These are phyloP conservation scores for Nannoperca obscura DNA, from an alignment of 2,797 vertebrate species.

Conservation along the genomic window DNA sequence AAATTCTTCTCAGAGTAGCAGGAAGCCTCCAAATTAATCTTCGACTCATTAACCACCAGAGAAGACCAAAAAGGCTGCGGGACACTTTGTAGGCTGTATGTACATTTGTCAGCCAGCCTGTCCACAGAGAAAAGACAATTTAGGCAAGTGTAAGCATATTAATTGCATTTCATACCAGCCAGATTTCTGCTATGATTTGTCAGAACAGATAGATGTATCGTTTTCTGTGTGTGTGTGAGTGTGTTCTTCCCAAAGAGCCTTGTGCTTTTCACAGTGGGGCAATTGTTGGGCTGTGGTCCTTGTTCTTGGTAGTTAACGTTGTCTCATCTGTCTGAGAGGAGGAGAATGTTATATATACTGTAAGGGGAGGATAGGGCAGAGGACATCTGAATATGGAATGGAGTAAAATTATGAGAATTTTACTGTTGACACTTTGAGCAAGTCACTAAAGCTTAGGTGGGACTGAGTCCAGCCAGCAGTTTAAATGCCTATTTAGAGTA, in stretches of 20 bases:
- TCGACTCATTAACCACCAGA: slow-evolving; percentile 35
- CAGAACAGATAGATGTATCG: slow-evolving; percentile 6
- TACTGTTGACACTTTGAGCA: neutral
- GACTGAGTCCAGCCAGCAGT: neutral
- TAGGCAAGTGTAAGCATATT: neutral
- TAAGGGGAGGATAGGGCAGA: neutral
- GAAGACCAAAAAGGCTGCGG: neutral
- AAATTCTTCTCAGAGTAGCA: slow-evolving; percentile 3
- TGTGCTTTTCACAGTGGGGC: slow-evolving; percentile 5
- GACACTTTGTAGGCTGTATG: neutral
- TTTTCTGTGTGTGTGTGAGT: neutral
- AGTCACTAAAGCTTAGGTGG: neutral
- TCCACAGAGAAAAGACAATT: slow-evolving; percentile 13
- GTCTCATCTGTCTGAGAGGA: slow-evolving; percentile 12
- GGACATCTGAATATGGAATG: neutral
- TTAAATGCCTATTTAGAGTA: neutral
- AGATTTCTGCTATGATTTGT: slow-evolving; percentile 49
- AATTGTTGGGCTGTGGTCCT: slow-evolving; percentile 24
- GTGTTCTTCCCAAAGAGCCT: slow-evolving; percentile 10
- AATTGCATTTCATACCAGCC: slow-evolving; percentile 23
- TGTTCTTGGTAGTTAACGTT: slow-evolving; percentile 17
- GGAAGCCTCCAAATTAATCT: slow-evolving; percentile 10
- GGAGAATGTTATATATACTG: neutral
- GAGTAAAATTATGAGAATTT: neutral
- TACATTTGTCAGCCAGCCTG: slow-evolving; percentile 14